Conservation (phyloP, 2,888 invertebrate species). For the Alloplasta piceator region DNA sequence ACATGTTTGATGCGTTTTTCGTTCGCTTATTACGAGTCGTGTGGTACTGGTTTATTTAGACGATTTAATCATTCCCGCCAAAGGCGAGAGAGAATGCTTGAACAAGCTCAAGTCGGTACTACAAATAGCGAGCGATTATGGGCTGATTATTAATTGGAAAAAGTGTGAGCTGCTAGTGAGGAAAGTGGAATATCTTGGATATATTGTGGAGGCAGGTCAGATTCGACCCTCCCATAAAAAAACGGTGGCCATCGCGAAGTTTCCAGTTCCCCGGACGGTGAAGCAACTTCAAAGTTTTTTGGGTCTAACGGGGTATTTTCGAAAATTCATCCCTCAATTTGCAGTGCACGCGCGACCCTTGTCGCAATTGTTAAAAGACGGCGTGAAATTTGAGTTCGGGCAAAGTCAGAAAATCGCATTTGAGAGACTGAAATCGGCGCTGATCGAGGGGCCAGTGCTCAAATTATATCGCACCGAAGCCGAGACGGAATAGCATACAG, state of each 20-base stretch:
- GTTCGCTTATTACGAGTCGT: slow-evolving; percentile 29
- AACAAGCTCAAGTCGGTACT: slow-evolving; percentile 26
- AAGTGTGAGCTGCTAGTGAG: slow-evolving; percentile 48
- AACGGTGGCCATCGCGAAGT: slow-evolving; percentile 45
- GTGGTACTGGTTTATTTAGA: slow-evolving; percentile 49
- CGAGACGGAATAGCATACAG: slow-evolving; percentile 49
- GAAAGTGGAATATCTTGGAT: slow-evolving; percentile 51
- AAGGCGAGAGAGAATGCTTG: slow-evolving; percentile 21
- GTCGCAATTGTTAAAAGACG: slow-evolving; percentile 30
- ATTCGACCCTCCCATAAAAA: slow-evolving; percentile 57
- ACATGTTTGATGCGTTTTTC: slow-evolving; percentile 49
- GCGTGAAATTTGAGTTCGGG: slow-evolving; percentile 28
- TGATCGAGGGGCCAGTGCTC: slow-evolving; percentile 3
- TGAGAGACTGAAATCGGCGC: slow-evolving; percentile 28
- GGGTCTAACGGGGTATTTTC: slow-evolving; percentile 57
- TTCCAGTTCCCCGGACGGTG: slow-evolving; percentile 28
- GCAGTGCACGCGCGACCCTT: slow-evolving; percentile 34
- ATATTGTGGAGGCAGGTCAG: slow-evolving; percentile 22
- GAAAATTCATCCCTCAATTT: slow-evolving; percentile 58
- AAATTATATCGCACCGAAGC: slow-evolving; percentile 32
- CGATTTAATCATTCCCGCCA: slow-evolving; percentile 51
- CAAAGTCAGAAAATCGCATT: slow-evolving; percentile 50
- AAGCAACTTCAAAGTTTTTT: slow-evolving; percentile 56
- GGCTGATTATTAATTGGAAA: slow-evolving; percentile 47
- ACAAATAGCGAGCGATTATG: slow-evolving; percentile 21